phyloP scores from a whole-genome alignment of 2,113 vertebrate genomes.

The Rhabdornis inornatus region DNA sequence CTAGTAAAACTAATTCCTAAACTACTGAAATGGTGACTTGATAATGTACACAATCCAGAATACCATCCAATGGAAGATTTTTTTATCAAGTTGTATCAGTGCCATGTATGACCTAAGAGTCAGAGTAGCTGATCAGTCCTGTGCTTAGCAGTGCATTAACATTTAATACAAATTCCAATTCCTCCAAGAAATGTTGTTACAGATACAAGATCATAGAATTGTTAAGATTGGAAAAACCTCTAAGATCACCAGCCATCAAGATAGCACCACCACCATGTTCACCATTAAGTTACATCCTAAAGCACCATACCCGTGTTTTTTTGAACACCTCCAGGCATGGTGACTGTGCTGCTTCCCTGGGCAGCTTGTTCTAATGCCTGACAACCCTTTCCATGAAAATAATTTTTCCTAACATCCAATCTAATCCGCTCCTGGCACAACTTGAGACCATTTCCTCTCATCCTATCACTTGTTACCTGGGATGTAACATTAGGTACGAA shows the following conservation, averaged over 20 bases:
- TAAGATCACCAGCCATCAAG: neutral
- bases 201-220: fast-evolving
- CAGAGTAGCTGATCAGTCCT: neutral
- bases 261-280: neutral
- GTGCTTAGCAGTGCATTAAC: neutral
- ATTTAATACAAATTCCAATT: neutral
- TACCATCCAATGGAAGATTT: neutral
- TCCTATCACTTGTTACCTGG: neutral
- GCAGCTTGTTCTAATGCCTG: neutral
- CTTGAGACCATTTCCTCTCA: neutral
- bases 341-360: neutral
- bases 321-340: neutral
- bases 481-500: fast-evolving
- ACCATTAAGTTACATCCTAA: neutral
- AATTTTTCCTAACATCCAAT: neutral
- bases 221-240: neutral
- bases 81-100: neutral
- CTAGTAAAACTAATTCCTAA: neutral
- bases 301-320: neutral
- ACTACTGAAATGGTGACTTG: slow-evolving; percentile 62
- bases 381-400: neutral
- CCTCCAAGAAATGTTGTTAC: neutral
- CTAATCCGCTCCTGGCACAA: neutral
- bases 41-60: neutral
- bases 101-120: neutral